phyloP scores from a whole-genome alignment of 2,113 vertebrate genomes.

The Prionailurus viverrinus region DNA sequence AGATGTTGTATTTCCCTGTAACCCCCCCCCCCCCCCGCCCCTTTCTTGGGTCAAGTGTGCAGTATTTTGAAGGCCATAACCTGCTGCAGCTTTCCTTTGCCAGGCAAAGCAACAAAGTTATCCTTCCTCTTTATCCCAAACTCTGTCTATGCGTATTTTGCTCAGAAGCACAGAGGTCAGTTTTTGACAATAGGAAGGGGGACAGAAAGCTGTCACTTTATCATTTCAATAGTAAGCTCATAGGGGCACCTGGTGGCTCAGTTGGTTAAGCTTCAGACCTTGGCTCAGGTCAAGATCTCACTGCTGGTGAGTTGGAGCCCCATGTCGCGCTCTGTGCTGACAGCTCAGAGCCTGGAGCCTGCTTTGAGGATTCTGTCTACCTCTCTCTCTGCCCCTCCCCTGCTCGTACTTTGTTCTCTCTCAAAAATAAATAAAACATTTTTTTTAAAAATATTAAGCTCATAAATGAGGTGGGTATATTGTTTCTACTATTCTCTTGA shows the following conservation, averaged over 20 bases:
- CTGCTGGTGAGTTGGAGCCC: no score
- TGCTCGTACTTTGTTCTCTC: no score
- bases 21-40: rapidly evolving
- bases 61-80: not conserved
- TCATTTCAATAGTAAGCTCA: not conserved
- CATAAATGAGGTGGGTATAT: not conserved
- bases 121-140: not conserved
- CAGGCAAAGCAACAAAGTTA: not conserved
- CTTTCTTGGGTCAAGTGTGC: not conserved
- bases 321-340: no score
- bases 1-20: not conserved
- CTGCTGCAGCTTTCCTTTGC: not conserved
- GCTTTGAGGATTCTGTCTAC: no score
- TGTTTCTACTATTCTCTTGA: not conserved
- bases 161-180: not conserved
- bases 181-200: not conserved
- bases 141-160: not conserved
- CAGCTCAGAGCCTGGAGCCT: no score
- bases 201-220: not conserved
- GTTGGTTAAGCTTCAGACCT: no score
- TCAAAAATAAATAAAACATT: no score
- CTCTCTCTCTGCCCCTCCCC: no score
- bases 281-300: no score
- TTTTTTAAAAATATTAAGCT: not conserved
- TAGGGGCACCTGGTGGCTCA: no score